Percentiles rank a stretch among this genome's conserved stretches.
Evolutionary conservation across 2,888 invertebrate species (phyloP).

Genomic region (Plebejus argus): DNA sequence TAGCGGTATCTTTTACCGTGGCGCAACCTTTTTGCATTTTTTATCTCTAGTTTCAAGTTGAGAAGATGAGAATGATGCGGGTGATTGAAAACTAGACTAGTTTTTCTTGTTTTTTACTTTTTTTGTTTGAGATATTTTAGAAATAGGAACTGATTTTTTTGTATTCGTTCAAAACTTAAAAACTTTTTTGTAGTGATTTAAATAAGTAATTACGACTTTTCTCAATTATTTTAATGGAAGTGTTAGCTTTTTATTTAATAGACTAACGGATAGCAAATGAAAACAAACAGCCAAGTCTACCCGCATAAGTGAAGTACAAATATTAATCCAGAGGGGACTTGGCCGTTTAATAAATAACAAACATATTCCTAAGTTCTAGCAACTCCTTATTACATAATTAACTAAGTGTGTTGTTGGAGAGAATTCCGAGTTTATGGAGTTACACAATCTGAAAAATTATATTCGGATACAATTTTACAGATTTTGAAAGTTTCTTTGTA

Average conservation of each 20-base stretch:
- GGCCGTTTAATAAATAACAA: constrained; percentile 13
- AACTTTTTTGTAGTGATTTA: no score
- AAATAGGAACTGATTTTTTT: neutral
- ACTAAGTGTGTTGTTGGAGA: neutral
- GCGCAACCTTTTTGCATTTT: constrained; percentile 53
- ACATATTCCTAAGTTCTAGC: constrained; percentile 4
- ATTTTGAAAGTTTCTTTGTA: no score
- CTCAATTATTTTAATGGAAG: neutral
- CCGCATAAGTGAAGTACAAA: constrained; percentile 17
- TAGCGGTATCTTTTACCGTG: constrained; percentile 49
- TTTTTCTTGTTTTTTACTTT: no score
- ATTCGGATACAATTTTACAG: neutral
- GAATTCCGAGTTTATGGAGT: neutral
- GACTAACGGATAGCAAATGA: neutral
- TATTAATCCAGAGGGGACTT: constrained; percentile 26
- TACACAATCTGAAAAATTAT: neutral
- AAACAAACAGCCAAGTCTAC: constrained; percentile 24
- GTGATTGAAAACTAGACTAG: neutral
- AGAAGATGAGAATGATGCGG: neutral
- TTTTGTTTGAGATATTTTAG: neutral
- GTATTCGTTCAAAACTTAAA: no score
- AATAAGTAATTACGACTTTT: no score
- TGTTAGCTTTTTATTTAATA: constrained; percentile 4
- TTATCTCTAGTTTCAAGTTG: constrained; percentile 27
- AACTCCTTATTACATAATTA: neutral